These are phyloP conservation scores for Orthosia gothica DNA, from an alignment of 2,888 invertebrate species.

Conservation along the genomic window DNA sequence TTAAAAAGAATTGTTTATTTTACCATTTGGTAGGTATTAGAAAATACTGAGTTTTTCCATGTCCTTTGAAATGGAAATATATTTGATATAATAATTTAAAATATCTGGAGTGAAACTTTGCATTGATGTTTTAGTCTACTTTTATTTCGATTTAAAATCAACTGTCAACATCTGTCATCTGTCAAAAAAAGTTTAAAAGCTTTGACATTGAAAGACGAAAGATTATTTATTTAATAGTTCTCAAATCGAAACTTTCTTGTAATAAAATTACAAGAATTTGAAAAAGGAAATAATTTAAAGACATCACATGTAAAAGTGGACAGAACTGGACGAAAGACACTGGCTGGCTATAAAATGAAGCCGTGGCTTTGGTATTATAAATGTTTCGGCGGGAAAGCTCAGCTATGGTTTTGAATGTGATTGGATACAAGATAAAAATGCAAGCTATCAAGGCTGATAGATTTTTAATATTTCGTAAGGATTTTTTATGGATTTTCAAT, in stretches of 20 bases:
- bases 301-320: slow-evolving; percentile 34
- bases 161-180: not conserved
- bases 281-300: slow-evolving; percentile 45
- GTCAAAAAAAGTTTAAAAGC: no score
- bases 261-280: slow-evolving; percentile 33
- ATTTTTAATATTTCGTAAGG: not conserved
- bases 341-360: slow-evolving; percentile 27
- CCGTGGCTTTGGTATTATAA: slow-evolving; percentile 16
- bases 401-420: not conserved
- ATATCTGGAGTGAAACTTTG: not conserved
- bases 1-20: not conserved
- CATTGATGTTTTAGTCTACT: not conserved
- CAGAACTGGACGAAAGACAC: slow-evolving; percentile 24
- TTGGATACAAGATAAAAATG: slow-evolving; percentile 1
- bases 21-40: not conserved
- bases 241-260: slow-evolving; percentile 26
- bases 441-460: not conserved
- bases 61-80: not conserved
- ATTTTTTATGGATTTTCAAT: no score
- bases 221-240: no score
- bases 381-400: slow-evolving; percentile 25
- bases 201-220: not conserved
- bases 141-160: not conserved
- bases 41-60: not conserved
- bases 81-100: not conserved